Evolutionary conservation across 1,140 invertebrate species (phyloP).

Genomic region (Drosophila ogumai): DNA sequence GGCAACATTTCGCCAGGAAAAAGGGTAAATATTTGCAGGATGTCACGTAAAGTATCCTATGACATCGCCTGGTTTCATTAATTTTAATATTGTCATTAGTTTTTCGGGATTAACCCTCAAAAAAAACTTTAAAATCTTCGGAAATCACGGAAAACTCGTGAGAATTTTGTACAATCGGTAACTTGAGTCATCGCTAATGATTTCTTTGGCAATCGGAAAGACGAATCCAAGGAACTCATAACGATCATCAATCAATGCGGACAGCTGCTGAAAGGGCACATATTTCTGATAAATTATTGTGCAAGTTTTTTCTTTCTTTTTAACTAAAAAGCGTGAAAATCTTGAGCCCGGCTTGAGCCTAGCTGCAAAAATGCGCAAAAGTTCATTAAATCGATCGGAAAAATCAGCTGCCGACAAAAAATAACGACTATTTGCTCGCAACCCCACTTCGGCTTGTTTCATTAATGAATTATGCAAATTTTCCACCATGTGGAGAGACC

Average conservation of each 20-base stretch:
- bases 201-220: conserved; percentile 32
- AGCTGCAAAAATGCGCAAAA: conserved; percentile 45
- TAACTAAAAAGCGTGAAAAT: conserved; percentile 67
- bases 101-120: conserved; percentile 42
- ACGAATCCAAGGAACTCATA: conserved; percentile 52
- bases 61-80: conserved; percentile 59
- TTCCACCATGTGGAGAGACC: conserved; percentile 54
- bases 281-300: conserved; percentile 77
- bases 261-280: conserved; percentile 69
- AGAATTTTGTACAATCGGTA: conserved; percentile 57
- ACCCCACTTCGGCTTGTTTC: conserved; percentile 35
- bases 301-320: conserved; percentile 47
- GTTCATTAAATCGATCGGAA: conserved; percentile 60
- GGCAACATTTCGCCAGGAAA: conserved; percentile 54
- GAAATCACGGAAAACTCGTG: conserved; percentile 51
- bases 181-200: conserved; percentile 72
- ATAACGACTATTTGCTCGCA: conserved; percentile 57
- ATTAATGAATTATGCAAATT: conserved; percentile 76
- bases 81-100: conserved; percentile 82
- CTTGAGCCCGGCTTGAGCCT: conserved; percentile 29
- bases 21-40: conserved; percentile 72
- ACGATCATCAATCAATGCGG: conserved; percentile 73
- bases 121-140: conserved; percentile 18
- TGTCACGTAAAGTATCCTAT: conserved; percentile 61
- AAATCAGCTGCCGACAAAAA: conserved; percentile 70